Base-by-base conservation (phyloP, 2,797 vertebrate species). In the Amblyraja radiata region DNA sequence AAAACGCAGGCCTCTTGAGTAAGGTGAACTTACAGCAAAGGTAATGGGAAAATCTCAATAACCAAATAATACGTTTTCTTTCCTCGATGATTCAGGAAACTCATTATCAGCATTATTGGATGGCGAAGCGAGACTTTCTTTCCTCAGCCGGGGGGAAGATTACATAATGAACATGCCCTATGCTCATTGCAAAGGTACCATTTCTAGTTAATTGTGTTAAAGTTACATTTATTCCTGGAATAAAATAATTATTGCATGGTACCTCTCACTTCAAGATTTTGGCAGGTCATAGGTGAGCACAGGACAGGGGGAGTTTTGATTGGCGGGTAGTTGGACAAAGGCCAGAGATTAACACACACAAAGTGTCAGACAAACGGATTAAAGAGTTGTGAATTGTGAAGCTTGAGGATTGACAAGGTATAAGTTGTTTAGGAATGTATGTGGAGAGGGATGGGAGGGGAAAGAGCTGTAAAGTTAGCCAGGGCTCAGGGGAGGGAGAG, bases 141-240 rank as follows among this genome's bases (percentile, higher is more conserved):
- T 99, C 93, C 97, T 99, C 18, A 99, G 99, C 92, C 96, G 98
- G 94, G 99, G 99, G 88, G 99, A 99, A 95, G 98, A 99, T 95
- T 99, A 99, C 25, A 96, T 98, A 83, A 99, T 99, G 98, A 98
- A 98, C 94, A 99, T 99, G 98, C 98, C 99, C 90, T 99, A 99
- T 79, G 99, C 99, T 94, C 99, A 99, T 95, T 99, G 99, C 95
- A 99, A 99, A 99, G 99, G 99, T 99, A 95, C 16, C 65, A 21
- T 68, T 32, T 65, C 84, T 68, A n/a, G 18, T 68, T 88, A 65
- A 14, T 36, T 88, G 0, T 63, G 63, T 88, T 88, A 21, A 65
- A 65, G 61, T 68, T 65, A 8, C 61, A 65, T 86, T 86, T 65
- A 54, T 68, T 68, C 61, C 28, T 4, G 63, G 83, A 86, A 14